Conservation (phyloP, 2,888 invertebrate species). For the Drosophila kokeensis region DNA sequence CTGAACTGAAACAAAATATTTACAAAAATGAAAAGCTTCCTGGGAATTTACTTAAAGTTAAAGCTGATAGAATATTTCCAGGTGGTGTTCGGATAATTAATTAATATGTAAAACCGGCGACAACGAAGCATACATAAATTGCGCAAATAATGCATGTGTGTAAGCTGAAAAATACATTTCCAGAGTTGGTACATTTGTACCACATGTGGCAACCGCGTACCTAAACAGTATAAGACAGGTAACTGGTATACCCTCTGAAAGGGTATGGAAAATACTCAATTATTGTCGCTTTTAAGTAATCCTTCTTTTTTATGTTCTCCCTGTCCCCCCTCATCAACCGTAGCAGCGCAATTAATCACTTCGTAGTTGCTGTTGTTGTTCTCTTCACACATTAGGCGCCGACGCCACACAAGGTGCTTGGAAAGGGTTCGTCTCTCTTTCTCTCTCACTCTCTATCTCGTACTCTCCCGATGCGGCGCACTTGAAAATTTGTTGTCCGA, state of each 20-base stretch:
- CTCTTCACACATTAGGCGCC: constrained; percentile 17
- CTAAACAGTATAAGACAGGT: background rate
- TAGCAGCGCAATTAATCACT: constrained; percentile 70
- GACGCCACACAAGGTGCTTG: constrained; percentile 43
- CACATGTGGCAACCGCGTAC: background rate
- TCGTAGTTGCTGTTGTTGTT: constrained; percentile 38
- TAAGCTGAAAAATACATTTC: too few species aligned
- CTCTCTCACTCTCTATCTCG: background rate
- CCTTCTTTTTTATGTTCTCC: constrained; percentile 2
- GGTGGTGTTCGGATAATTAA: constrained; percentile 4
- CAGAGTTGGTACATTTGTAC: background rate
- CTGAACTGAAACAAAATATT: constrained; percentile 9
- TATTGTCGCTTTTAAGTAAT: constrained; percentile 11
- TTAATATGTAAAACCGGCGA: background rate
- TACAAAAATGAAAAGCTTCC: background rate
- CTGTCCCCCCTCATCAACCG: constrained; percentile 3
- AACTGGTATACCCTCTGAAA: background rate
- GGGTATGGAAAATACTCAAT: constrained; percentile 9
- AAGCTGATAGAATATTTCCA: constrained; percentile 5
- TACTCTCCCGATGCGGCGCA: constrained; percentile 44
- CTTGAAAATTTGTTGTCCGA: constrained; percentile 78
- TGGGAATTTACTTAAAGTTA: constrained; percentile 1
- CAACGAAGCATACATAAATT: background rate
- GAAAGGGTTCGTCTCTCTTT: constrained; percentile 54
- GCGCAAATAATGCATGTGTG: background rate